Base-by-base conservation (phyloP, 2,888 invertebrate species). In the Azorinus chamasolen region DNA sequence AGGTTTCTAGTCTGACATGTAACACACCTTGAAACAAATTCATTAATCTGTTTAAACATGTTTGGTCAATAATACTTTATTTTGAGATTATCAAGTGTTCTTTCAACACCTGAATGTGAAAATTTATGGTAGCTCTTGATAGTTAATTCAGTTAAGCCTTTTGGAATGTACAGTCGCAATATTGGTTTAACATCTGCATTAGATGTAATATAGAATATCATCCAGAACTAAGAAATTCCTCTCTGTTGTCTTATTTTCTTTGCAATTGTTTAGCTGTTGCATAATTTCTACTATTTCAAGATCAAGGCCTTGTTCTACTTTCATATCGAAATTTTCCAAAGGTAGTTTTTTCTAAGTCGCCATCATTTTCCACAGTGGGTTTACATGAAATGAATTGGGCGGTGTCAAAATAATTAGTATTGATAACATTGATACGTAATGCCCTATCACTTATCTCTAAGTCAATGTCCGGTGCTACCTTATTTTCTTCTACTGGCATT, bases 121-220 rank as follows among this genome's bases (percentile, higher is more conserved):
- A 8, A 1, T 10, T 55, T 39, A 55, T 55, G 55, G 8, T 18
- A 55, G 8, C 39, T 32, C 14, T 14, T 12, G 12, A 55, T 5
- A 16, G 39, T n/a, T 39, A 1, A 12, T 16, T 37, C 12, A 20
- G 16, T 32, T 37, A 58, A 27, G 8, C 45, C 25, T 16, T n/a
- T 25, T 14, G 43, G 43, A 25, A 58, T 25, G 25, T 25, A 43
- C 5, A 58, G 18, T 18, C 58, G 12, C 14, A 75, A n/a, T 10
- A 41, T n/a, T 2, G 79, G 76, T 12, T 79, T 69, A 48, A 53
- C 65, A 61, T 79, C 71, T 27, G 65, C 12, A 22, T 76, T 62
- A n/a, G 73, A 78, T 43, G 43, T 69, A 69, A 66, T 81, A 77
- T 4, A 81, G 10, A 24, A 83, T 14, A 20, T 75, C 54, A 25